Percentiles rank a stretch among this genome's conserved stretches.
phyloP scores from a whole-genome alignment of 1,140 invertebrate species.

The Daktulosphaira vitifoliae region DNA sequence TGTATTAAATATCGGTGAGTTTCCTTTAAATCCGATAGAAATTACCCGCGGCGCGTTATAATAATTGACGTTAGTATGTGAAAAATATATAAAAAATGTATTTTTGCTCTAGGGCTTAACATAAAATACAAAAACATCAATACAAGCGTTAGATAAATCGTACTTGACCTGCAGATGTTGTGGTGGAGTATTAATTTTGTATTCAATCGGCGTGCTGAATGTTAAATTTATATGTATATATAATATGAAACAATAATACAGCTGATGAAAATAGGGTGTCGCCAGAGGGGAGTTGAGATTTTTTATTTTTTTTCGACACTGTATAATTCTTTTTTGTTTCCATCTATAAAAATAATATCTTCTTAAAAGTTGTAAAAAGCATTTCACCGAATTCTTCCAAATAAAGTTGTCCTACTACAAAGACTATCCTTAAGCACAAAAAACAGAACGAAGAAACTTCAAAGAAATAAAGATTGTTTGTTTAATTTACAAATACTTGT shows the following conservation, averaged over 20 bases:
- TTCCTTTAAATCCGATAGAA: no score
- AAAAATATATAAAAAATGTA: no score
- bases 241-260: conserved; percentile 9
- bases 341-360: no score
- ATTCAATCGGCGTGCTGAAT: conserved; percentile 12
- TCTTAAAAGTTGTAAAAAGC: no score
- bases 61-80: no score
- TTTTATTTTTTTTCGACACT: background rate
- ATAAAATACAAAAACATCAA: conserved; percentile 14
- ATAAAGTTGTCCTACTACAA: no score
- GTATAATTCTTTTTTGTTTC: background rate
- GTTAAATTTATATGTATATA: background rate
- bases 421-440: no score
- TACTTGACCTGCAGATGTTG: conserved; percentile 12
- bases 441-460: background rate
- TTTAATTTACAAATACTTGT: no score
- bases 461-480: conserved; percentile 3
- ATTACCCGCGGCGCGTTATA: no score
- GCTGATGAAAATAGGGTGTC: background rate
- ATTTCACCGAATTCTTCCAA: no score
- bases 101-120: no score
- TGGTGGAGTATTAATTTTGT: background rate
- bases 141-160: background rate
- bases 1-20: no score
- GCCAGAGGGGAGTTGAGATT: conserved; percentile 3